Conservation (phyloP, 2,888 invertebrate genomes). For the Steinernema carpocapsae region DNA sequence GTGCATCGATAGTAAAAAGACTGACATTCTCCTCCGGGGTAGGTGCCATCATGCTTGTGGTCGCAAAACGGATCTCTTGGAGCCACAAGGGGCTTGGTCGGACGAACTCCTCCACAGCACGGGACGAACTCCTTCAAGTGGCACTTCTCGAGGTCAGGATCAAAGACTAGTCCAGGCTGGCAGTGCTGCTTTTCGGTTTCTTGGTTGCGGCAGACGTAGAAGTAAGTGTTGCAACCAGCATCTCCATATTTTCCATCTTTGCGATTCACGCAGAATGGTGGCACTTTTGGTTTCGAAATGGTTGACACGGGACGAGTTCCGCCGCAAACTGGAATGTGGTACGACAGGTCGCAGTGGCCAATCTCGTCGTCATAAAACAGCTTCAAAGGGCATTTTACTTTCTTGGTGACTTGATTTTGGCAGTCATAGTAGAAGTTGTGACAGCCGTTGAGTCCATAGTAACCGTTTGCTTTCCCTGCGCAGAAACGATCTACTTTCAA, state of each 20-base stretch:
- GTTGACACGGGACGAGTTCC: slow-evolving; percentile 36
- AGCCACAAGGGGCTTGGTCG: too few relatives aligned
- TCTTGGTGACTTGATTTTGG: slow-evolving; percentile 39
- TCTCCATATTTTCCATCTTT: background rate
- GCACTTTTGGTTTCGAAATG: too few relatives aligned
- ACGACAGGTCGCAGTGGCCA: slow-evolving; percentile 45
- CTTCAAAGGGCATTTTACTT: slow-evolving; percentile 47
- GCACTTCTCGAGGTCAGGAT: slow-evolving; percentile 21
- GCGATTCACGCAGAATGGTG: background rate
- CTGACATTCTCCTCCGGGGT: too few relatives aligned
- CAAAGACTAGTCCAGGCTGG: slow-evolving; percentile 38
- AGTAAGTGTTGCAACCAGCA: background rate
- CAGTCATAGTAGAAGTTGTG: slow-evolving; percentile 51
- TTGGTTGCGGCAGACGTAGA: background rate
- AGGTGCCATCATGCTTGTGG: too few relatives aligned
- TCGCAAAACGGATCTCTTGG: too few relatives aligned
- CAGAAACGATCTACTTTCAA: slow-evolving; percentile 38
- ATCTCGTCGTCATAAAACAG: slow-evolving; percentile 46
- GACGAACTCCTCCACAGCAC: slow-evolving; percentile 3
- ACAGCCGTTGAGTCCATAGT: slow-evolving; percentile 54
- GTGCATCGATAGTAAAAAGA: too few relatives aligned
- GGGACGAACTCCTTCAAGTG: slow-evolving; percentile 10
- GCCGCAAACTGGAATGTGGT: slow-evolving; percentile 48
- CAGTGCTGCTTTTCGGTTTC: background rate
- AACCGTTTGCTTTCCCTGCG: slow-evolving; percentile 52